Percentiles rank a stretch among this genome's conserved stretches.
Evolutionary conservation across 2,888 invertebrate species (phyloP).

Genomic region (Zootermopsis nevadensis): DNA sequence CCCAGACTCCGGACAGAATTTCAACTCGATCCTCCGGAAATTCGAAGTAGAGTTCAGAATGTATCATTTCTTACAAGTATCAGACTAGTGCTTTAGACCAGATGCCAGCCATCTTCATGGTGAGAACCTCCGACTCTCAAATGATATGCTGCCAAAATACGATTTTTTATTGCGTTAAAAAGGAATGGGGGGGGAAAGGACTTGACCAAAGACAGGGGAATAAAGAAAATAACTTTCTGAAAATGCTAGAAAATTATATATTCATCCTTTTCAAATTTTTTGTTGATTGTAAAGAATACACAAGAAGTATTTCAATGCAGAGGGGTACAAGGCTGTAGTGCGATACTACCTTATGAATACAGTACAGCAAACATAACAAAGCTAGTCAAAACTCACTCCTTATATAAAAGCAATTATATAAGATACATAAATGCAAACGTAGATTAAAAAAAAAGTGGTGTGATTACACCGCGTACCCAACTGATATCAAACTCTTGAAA

Average conservation of each 20-base stretch:
- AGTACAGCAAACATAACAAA: conserved; percentile 11
- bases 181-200: too few species aligned
- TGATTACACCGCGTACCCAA: background rate
- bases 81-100: too few species aligned
- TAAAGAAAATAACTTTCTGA: conserved; percentile 43
- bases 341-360: conserved; percentile 1
- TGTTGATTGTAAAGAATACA: conserved; percentile 1
- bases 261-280: conserved; percentile 48
- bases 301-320: conserved; percentile 44
- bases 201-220: background rate
- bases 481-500: conserved; percentile 30
- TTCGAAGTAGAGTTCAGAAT: too few species aligned
- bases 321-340: conserved; percentile 35
- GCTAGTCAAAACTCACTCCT: background rate
- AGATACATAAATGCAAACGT: background rate
- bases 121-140: too few species aligned
- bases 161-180: too few species aligned
- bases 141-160: too few species aligned
- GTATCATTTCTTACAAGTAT: too few species aligned
- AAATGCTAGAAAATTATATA: conserved; percentile 53
- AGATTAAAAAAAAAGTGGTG: background rate
- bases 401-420: background rate
- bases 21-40: too few species aligned
- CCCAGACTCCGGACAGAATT: too few species aligned
- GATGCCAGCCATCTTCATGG: too few species aligned